phyloP scores from a whole-genome alignment of 2,113 vertebrate species.

The Lepidothrix coronata region DNA sequence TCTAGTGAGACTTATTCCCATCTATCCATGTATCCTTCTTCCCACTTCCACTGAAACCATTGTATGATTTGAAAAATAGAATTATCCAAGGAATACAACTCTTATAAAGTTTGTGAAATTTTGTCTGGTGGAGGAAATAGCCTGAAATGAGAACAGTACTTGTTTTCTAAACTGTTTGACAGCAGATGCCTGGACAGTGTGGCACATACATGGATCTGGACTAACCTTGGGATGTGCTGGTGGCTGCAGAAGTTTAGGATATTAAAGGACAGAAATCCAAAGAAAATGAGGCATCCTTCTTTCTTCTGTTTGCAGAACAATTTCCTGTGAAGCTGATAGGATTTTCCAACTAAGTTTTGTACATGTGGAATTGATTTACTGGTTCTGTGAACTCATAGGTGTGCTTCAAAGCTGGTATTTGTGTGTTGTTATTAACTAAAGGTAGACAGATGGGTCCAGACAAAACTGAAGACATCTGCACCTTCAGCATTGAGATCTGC shows the following conservation, averaged over 20 bases:
- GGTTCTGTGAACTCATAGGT: not conserved
- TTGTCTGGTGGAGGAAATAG: not conserved
- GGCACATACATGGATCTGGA: not conserved
- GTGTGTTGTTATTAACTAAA: not conserved
- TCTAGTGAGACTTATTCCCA: not conserved
- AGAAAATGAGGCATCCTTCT: not conserved
- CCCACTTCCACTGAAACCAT: not conserved
- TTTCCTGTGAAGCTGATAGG: not conserved
- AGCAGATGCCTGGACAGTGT: not conserved
- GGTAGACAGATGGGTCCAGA: not conserved
- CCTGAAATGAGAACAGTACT: accelerated
- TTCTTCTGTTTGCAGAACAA: not conserved
- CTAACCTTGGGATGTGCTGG: not conserved
- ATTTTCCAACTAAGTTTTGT: not conserved
- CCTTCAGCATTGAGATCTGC: not conserved
- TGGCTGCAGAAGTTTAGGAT: not conserved
- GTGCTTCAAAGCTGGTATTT: not conserved
- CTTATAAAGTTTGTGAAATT: not conserved
- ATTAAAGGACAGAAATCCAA: not conserved
- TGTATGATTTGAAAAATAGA: not conserved
- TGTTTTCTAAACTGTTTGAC: not conserved
- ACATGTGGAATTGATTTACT: not conserved
- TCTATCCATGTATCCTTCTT: not conserved
- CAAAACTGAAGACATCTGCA: not conserved
- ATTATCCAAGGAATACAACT: not conserved